Evolutionary conservation across 2,888 invertebrate genomes (phyloP), one percentile per base, ranked within the genome.

Genomic region (Polymixis lichenea): DNA sequence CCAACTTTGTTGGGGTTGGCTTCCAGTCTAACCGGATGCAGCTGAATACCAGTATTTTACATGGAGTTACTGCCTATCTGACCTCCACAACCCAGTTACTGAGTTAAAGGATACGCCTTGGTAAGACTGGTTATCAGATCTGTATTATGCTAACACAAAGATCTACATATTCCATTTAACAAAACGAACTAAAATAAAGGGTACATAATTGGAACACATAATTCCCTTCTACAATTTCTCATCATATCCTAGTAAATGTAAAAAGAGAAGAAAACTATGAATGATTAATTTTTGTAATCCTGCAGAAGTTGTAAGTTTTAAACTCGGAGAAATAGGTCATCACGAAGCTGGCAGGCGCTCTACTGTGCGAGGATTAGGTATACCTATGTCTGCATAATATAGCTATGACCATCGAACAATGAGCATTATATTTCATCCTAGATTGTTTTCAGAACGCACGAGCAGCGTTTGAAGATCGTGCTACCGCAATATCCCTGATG

Each of bases 301-400:
- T 32, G 17, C 72, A 61, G 73, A 73, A 73, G 72, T 61, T 60
- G 70, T 72, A 51, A 82, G 77, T 82, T 73, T 85, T 77, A 28
- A 73, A 74, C 83, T 86, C 77, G 60, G 7, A 49, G 62, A 83
- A 83, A 82, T 86, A 77, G 83, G 83, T 83, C 83, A 86, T 83
- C 83, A 43, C 46, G 53, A 61, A 70, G 72, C 72, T 55, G 51
- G 64, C 86, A 82, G 72, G 56, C 46, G 71, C 38, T 75, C 56
- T 22, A 28, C 66, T 72, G 49, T 64, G 56, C 49, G 56, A 67
- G 49, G 84, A 83, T 84, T 84, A 75, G 19, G 51, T 25, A 51
- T 49, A 32, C n/a, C 28, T 56, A 55, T 9, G 13, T 53, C 25
- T 70, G n/a, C 22, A 49, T 70, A 62, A 43, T 25, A 53, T 60